Conservation (phyloP, 2,797 vertebrate species). For the Ctenosaura bakeri region DNA sequence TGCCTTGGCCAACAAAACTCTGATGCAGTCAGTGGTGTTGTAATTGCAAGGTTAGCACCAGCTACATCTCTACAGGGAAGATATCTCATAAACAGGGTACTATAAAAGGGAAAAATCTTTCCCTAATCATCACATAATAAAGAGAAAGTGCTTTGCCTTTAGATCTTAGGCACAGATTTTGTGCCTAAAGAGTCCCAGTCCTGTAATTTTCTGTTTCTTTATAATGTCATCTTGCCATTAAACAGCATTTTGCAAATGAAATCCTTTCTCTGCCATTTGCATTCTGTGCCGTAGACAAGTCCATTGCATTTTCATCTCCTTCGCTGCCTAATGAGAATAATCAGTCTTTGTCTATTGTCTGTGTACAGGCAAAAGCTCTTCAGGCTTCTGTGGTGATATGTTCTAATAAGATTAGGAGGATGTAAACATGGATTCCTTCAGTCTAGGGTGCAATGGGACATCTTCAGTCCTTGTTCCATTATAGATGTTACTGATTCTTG, state of each 20-base stretch:
- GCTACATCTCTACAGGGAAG: not conserved
- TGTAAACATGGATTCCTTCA: slow-evolving; percentile 36
- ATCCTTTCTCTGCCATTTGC: slow-evolving; percentile 24
- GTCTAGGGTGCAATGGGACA: slow-evolving; percentile 35
- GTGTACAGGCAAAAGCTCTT: slow-evolving; percentile 10
- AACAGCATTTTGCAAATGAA: slow-evolving; percentile 21
- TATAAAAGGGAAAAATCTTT: not conserved
- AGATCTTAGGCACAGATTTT: not conserved
- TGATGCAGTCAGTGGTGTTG: no score
- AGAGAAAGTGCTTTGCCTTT: not conserved
- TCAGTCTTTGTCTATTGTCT: slow-evolving; percentile 38
- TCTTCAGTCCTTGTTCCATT: slow-evolving; percentile 30
- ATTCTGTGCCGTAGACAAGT: slow-evolving; percentile 30
- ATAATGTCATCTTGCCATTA: slow-evolving; percentile 15
- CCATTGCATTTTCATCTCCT: slow-evolving; percentile 43
- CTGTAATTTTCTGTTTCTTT: not conserved
- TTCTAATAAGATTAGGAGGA: slow-evolving; percentile 40
- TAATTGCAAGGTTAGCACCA: not conserved
- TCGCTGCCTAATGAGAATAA: slow-evolving; percentile 38
- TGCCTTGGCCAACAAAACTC: not conserved
- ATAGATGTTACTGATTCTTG: slow-evolving; percentile 31
- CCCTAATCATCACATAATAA: not conserved
- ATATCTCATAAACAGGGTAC: not conserved
- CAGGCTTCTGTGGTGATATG: slow-evolving; percentile 42
- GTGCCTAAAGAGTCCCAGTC: not conserved